Base-by-base conservation (phyloP, 2,888 invertebrate species). In the Seladonia tumulorum region DNA sequence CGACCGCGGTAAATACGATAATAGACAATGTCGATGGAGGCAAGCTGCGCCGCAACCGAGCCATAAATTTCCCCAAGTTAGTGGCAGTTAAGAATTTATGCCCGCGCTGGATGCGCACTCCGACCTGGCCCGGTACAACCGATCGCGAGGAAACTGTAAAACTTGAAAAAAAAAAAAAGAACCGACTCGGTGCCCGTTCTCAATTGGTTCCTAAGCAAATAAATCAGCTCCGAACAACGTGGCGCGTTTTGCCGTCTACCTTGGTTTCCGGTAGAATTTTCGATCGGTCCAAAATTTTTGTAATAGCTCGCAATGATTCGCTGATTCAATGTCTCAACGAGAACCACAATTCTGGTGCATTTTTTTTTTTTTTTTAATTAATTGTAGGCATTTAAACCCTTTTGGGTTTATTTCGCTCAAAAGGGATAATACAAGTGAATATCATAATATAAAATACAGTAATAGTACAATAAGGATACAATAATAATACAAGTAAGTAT, bases 51-150 rank as follows among this genome's bases (percentile, higher is more conserved):
- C 49, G 42, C 66, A 39, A 47, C 45, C 47, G 66, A 16, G 70
- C 63, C 76, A 83, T 89, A 89, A 89, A 88, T 87, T 89, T 77
- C 57, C n/a, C 60, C 66, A 73, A 79, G 75, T 89, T 89, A 88
- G 72, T 76, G 83, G 72, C 78, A 84, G 83, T 88, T 85, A 82
- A 85, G 87, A 87, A 85, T 88, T 87, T 84, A 85, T 81, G 71
- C 35, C n/a, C 72, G 42, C 39, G 25, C 18, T 42, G 71, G 75
- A 72, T 53, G n/a, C 42, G 22, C 35, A 66, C 72, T 29, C 22
- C 18, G 12, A 2, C 42, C 45, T 25, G 16, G 5, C 18, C 5
- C 42, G 25, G 18, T 45, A 18, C 73, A 5, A 16, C 25, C 42
- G 22, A 16, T 53, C 70, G 45, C 29, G 71, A 53, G 22, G 42